These are phyloP conservation scores for Spizella passerina DNA, from an alignment of 2,797 vertebrate species.

Conservation along the genomic window DNA sequence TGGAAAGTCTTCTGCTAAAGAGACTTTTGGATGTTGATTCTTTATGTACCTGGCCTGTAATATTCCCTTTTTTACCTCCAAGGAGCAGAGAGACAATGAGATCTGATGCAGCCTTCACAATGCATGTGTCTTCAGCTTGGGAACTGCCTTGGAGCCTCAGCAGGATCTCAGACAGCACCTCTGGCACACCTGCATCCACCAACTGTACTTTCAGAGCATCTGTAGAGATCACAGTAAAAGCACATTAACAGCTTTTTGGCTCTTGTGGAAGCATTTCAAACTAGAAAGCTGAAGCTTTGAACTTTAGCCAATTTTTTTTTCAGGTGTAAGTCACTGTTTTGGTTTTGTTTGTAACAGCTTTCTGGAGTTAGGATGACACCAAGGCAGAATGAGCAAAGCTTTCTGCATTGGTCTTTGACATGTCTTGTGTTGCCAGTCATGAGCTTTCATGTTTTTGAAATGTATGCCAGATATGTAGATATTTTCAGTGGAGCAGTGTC, in stretches of 20 bases:
- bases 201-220: constrained; percentile 88
- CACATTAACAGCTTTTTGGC: background rate
- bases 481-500: background rate
- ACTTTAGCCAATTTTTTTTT: background rate
- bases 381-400: background rate
- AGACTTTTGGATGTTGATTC: background rate
- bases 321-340: background rate
- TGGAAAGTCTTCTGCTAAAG: background rate
- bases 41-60: background rate
- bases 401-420: background rate
- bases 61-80: constrained; percentile 78
- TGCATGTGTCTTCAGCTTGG: constrained; percentile 85
- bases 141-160: constrained; percentile 74
- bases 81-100: constrained; percentile 89
- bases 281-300: background rate
- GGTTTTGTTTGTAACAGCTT: background rate
- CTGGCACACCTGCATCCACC: constrained; percentile 85
- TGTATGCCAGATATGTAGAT: background rate
- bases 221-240: constrained; percentile 46
- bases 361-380: background rate
- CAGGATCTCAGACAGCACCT: constrained; percentile 85
- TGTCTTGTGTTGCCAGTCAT: background rate
- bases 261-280: background rate
- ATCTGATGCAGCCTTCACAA: constrained; percentile 90
- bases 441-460: background rate